phyloP scores from a whole-genome alignment of 2,797 vertebrate genomes.

The Cossypha polioptera region DNA sequence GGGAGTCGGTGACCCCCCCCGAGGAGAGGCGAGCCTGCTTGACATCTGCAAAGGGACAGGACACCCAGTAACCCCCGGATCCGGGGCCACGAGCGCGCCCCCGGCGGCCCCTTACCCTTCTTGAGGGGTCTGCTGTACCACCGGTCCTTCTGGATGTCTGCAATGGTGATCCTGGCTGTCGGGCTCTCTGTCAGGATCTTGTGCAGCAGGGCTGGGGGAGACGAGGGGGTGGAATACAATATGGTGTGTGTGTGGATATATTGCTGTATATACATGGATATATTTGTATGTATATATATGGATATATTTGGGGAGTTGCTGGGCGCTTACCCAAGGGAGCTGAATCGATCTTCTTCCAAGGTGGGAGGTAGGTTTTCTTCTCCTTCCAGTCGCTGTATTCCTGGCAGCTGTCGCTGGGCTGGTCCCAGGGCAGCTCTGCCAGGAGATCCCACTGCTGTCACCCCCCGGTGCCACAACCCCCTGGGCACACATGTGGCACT shows the following conservation, averaged over 20 bases:
- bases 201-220: constrained; percentile 82
- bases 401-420: constrained; percentile 91
- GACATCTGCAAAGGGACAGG: constrained; percentile 64
- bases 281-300: no score
- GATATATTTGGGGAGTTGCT: neutral
- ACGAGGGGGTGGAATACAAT: neutral
- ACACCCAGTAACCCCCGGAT: neutral
- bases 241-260: neutral
- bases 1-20: constrained; percentile 64
- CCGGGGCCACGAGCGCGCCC: fast-evolving
- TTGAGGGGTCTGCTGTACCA: constrained; percentile 85
- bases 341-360: constrained; percentile 96
- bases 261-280: no score
- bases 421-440: constrained; percentile 95
- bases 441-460: neutral
- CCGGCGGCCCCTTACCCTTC: constrained; percentile 64
- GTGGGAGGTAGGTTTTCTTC: constrained; percentile 89
- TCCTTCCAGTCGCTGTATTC: constrained; percentile 96
- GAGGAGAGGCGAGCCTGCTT: constrained; percentile 73
- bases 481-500: fast-evolving
- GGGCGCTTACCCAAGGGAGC: constrained; percentile 81
- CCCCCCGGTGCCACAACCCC: fast-evolving
- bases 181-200: constrained; percentile 87
- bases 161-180: constrained; percentile 79
- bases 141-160: constrained; percentile 89